Conservation (phyloP, 2,888 invertebrate genomes). For the Sinopyrophorus schimmeli region DNA sequence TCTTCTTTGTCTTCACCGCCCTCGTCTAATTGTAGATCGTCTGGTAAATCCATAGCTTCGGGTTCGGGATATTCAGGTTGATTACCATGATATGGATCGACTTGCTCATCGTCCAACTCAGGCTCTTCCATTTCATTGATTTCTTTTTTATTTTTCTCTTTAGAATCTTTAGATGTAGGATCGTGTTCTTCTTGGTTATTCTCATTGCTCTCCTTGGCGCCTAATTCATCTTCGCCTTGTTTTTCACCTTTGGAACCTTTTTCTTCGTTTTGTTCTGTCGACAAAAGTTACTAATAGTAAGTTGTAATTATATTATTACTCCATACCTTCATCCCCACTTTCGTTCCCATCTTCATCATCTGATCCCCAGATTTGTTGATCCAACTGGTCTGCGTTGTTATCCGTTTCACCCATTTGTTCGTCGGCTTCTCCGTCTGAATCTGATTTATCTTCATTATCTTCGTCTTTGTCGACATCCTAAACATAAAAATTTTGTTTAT, state of each 20-base stretch:
- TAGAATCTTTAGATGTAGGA: conserved; percentile 60
- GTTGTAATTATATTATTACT: background rate
- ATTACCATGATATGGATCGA: conserved; percentile 82
- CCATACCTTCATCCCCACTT: conserved; percentile 12
- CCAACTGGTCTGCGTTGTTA: conserved; percentile 78
- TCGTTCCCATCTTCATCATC: conserved; percentile 68
- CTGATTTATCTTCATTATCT: conserved; percentile 64
- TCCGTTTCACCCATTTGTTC: conserved; percentile 97
- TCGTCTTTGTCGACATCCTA: conserved; percentile 72
- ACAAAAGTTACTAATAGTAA: too few relatives aligned
- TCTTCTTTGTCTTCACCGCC: conserved; percentile 65
- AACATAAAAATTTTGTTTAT: conserved; percentile 4
- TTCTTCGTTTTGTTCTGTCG: conserved; percentile 46
- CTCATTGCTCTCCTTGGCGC: conserved; percentile 67
- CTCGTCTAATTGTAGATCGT: conserved; percentile 81
- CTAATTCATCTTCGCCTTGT: conserved; percentile 70
- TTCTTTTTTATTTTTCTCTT: conserved; percentile 61
- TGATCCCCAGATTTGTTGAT: conserved; percentile 82
- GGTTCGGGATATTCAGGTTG: conserved; percentile 78
- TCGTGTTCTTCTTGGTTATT: conserved; percentile 55
- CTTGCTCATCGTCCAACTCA: conserved; percentile 77
- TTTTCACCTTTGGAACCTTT: conserved; percentile 63
- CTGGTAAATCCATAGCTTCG: conserved; percentile 85
- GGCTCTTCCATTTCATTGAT: conserved; percentile 84
- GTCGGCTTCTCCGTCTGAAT: conserved; percentile 81